Evolutionary conservation across 1,140 invertebrate genomes (phyloP).

Genomic region (Radopholus similis): DNA sequence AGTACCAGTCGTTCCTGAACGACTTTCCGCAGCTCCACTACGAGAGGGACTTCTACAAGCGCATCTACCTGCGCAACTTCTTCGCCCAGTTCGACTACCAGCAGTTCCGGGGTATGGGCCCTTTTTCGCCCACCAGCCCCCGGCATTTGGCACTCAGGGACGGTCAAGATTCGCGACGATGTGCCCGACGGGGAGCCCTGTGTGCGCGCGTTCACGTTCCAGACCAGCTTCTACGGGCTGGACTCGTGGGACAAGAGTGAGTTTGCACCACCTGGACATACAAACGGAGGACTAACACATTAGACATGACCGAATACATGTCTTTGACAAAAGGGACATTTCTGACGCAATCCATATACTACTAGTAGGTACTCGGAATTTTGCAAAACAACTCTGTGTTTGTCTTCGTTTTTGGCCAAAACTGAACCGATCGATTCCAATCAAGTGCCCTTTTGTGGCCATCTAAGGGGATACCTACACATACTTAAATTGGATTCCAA

Average conservation of each 20-base stretch:
- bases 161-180: conserved; percentile 48
- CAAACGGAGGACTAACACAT: no score
- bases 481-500: no score
- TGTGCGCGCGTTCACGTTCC: conserved; percentile 57
- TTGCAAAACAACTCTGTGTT: no score
- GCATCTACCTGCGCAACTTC: conserved; percentile 52
- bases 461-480: no score
- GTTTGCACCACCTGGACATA: no score
- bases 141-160: conserved; percentile 23
- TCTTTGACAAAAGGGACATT: no score
- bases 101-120: conserved; percentile 50
- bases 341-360: no score
- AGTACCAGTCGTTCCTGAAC: conserved; percentile 58
- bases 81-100: conserved; percentile 57
- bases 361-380: no score
- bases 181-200: conserved; percentile 56
- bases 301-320: no score
- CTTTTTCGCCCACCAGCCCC: background rate
- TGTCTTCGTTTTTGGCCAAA: no score
- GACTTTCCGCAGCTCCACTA: conserved; percentile 58
- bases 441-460: no score
- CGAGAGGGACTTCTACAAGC: conserved; percentile 54
- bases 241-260: conserved; percentile 58
- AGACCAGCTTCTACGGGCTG: conserved; percentile 59
- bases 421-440: no score